These are phyloP conservation scores for Rhagophthalmus giganteus DNA, from an alignment of 2,888 invertebrate genomes.

Conservation along the genomic window DNA sequence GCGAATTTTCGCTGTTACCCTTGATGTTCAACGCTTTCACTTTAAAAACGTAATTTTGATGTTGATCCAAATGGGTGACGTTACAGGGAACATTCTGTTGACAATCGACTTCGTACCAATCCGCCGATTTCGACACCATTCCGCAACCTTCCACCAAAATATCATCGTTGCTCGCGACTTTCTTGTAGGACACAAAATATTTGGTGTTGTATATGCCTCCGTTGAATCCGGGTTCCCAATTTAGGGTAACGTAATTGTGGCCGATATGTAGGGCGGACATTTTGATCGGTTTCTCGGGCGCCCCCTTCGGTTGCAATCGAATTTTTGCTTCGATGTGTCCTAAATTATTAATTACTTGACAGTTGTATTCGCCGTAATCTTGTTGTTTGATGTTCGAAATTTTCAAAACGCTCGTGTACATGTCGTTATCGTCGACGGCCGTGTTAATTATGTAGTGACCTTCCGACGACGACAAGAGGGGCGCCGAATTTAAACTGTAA, in stretches of 20 bases:
- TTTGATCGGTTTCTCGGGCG: slow-evolving; percentile 80
- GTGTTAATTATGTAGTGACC: slow-evolving; percentile 86
- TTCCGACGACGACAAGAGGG: slow-evolving; percentile 77
- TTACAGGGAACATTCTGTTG: slow-evolving; percentile 86
- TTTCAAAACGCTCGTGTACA: slow-evolving; percentile 77
- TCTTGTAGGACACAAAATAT: slow-evolving; percentile 81
- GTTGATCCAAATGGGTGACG: slow-evolving; percentile 81
- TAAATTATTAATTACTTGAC: slow-evolving; percentile 80
- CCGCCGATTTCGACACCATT: slow-evolving; percentile 61
- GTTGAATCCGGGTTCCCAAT: slow-evolving; percentile 90
- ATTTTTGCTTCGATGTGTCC: slow-evolving; percentile 78
- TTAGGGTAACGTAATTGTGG: slow-evolving; percentile 75
- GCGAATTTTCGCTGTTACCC: slow-evolving; percentile 84
- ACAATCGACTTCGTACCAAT: slow-evolving; percentile 86
- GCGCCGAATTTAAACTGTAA: slow-evolving; percentile 73
- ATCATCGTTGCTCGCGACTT: slow-evolving; percentile 66
- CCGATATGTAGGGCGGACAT: slow-evolving; percentile 74
- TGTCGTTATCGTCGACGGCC: slow-evolving; percentile 79
- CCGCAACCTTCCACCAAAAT: slow-evolving; percentile 66
- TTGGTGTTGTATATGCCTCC: slow-evolving; percentile 86
- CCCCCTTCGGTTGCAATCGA: slow-evolving; percentile 80
- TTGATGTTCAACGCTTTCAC: slow-evolving; percentile 86
- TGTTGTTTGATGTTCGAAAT: slow-evolving; percentile 75
- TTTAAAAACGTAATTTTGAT: slow-evolving; percentile 84
- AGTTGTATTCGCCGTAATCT: slow-evolving; percentile 91